Base-by-base conservation (phyloP, 2,888 invertebrate genomes). In the Callosobruchus maculatus region DNA sequence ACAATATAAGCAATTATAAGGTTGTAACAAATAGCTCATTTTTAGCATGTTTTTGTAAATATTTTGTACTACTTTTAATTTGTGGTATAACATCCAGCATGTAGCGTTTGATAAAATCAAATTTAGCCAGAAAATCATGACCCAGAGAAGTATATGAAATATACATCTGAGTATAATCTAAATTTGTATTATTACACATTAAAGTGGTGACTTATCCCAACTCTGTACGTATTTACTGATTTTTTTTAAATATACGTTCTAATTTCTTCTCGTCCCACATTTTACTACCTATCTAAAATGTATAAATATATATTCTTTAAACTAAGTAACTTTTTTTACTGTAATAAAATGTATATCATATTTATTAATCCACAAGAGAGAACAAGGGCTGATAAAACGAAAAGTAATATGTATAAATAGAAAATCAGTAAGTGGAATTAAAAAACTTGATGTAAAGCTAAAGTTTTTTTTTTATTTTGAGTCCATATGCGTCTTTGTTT, bases 331-430 rank as follows among this genome's bases (percentile, higher is more conserved):
- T 73, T 77, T 71, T 72, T 76, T 74, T 74, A 70, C 74, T 74
- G 73, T 77, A 74, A 78, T 76, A 77, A 78, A 74, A 78, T 84
- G 83, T 83, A 83, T 80, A 82, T 85, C 84, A 84, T 84, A 84
- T 85, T 85, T 85, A 84, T 82, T 84, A 81, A 82, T 84, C 84
- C 82, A 85, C 82, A 85, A 81, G 85, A 86, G 86, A 86, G 86
- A 86, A 85, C 81, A 86, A 86, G 85, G 86, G 86, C 86, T 86
- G 86, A 86, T 84, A 84, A 85, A 85, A 84, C 83, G 83, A 82
- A 81, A 78, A 78, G 73, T 84, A 71, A 31, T 26, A 82, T 84
- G 82, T 84, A 83, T 81, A 83, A 83, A 82, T 81, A 82, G 81
- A 81, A 81, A 78, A 80, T n/a, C 81, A 78, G 80, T 81, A 79